Base-by-base conservation (phyloP, 2,888 invertebrate genomes). In the Chromoteleia sp. region DNA sequence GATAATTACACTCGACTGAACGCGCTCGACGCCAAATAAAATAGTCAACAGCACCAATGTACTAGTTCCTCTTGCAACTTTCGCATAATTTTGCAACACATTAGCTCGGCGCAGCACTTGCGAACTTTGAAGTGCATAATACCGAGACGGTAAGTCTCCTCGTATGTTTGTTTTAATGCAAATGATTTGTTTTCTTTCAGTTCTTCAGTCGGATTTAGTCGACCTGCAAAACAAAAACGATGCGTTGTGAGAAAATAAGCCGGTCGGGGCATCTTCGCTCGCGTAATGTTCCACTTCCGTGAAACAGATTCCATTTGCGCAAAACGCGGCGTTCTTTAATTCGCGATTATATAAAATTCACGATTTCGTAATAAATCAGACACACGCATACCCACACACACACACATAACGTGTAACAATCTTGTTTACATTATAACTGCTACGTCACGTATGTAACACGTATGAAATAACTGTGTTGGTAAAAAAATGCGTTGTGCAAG, bases 301-400 rank as follows among this genome's bases (percentile, higher is more conserved):
- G 43, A 73, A 56, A 67, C 43, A 54, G 43, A 67, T 73, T 73
- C 67, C 67, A 54, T 56, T 63, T 68, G 19, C 41, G 21, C 61
- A 68, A 33, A 61, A 59, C 17, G 61, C 45, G 17, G 15, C 4
- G 65, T 56, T 63, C 67, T 25, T 79, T 54, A 68, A 74, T 74
- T 68, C 25, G 14, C 50, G 17, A n/a, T 80, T 80, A 80, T 61
- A 63, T 80, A 80, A 80, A 80, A 61, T 68, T 52, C 29, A 12
- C 52, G 25, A 68, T 80, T 74, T 80, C 80, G 56, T 68, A 80
- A 80, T 75, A n/a, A n/a, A n/a, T n/a, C n/a, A n/a, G n/a, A 14
- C 12, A 39, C 6, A 39, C 2, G 25, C 48, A 41, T 39, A 50
- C 52, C 39, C 41, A 39, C 14, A 39, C n/a, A 33, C 48, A 50